Percentiles rank a stretch among this genome's conserved stretches.
Evolutionary conservation across 2,113 vertebrate genomes (phyloP).

Genomic region (Proteles cristata): DNA sequence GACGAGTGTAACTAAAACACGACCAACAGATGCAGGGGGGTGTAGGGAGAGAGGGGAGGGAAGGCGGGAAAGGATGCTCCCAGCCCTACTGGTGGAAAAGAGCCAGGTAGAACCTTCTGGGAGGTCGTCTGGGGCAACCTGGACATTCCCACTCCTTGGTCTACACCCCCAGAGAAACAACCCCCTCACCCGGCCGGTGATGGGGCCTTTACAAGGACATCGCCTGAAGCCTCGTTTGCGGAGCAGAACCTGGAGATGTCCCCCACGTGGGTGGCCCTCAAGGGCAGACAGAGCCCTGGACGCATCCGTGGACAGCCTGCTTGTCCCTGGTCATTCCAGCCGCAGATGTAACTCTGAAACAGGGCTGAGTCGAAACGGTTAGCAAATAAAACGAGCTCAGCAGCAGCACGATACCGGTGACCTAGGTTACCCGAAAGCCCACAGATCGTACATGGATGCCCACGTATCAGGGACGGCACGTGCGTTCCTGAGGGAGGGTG

Average conservation of each 20-base stretch:
- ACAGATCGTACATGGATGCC: rapidly evolving
- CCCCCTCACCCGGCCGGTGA: not conserved
- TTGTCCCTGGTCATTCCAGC: rapidly evolving
- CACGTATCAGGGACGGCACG: not conserved
- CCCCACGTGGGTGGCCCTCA: rapidly evolving
- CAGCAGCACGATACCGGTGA: not conserved
- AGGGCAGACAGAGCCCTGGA: not conserved
- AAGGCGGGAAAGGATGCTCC: not conserved
- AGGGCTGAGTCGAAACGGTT: too few relatives aligned
- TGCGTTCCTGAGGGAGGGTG: rapidly evolving
- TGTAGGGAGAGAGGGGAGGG: not conserved
- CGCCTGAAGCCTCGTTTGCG: not conserved
- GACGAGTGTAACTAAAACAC: rapidly evolving
- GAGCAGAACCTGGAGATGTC: rapidly evolving
- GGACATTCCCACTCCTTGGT: not conserved
- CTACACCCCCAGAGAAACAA: too few relatives aligned
- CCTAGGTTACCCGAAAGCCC: not conserved
- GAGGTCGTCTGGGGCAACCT: rapidly evolving
- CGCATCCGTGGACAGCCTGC: rapidly evolving
- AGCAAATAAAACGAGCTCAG: not conserved
- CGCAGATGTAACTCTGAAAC: rapidly evolving
- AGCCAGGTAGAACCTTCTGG: not conserved
- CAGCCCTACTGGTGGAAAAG: not conserved
- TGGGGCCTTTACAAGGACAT: not conserved
- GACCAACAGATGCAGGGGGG: rapidly evolving